phyloP scores from a whole-genome alignment of 2,888 invertebrate species.

The Diaperis boleti region DNA sequence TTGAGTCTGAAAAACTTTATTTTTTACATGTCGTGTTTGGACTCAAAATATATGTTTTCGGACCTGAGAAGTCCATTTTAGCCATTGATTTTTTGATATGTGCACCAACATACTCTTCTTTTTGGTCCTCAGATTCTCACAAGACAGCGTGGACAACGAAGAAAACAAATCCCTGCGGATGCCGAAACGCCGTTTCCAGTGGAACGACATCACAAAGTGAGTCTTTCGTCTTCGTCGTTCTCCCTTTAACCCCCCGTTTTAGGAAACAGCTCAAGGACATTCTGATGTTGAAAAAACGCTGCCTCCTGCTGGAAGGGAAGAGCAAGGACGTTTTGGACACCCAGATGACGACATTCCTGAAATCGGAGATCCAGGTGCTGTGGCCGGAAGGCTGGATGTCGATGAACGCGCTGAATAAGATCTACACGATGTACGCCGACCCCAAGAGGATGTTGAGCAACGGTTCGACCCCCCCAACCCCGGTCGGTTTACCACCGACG shows the following conservation, averaged over 20 bases:
- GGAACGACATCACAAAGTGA: conserved; percentile 76
- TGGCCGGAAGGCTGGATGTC: conserved; percentile 73
- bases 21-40: too few relatives aligned
- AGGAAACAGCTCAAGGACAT: conserved; percentile 62
- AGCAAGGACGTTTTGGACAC: conserved; percentile 68
- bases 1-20: too few relatives aligned
- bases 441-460: conserved; percentile 29
- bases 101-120: too few relatives aligned
- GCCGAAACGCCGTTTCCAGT: conserved; percentile 80
- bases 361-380: conserved; percentile 66
- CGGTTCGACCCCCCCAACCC: conserved; percentile 3
- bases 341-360: conserved; percentile 66
- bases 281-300: conserved; percentile 59
- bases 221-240: conserved; percentile 41
- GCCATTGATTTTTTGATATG: too few relatives aligned
- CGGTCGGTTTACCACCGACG: neutral
- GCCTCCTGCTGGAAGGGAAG: conserved; percentile 61
- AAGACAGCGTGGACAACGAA: conserved; percentile 62
- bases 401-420: conserved; percentile 59
- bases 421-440: conserved; percentile 49
- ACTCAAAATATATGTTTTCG: too few relatives aligned
- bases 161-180: conserved; percentile 71
- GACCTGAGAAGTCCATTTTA: too few relatives aligned
- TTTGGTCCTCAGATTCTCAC: conserved; percentile 62
- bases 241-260: conserved; percentile 40